Evolutionary conservation across 2,888 invertebrate genomes (phyloP).

Genomic region (Drosophila histrio): DNA sequence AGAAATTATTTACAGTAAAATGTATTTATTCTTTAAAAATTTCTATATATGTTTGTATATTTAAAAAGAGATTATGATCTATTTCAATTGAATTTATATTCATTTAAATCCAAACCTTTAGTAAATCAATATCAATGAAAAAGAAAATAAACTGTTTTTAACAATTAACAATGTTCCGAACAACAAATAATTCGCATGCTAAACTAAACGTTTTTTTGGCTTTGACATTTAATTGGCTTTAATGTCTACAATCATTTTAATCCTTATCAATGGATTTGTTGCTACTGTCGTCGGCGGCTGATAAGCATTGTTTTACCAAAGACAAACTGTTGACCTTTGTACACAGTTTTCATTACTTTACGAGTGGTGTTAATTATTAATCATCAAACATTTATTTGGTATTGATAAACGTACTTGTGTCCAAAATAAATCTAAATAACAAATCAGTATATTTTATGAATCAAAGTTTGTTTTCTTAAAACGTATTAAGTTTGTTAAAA

Average conservation of each 20-base stretch:
- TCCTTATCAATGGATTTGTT: slow-evolving; percentile 41
- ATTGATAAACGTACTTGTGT: neutral
- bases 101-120: too few relatives aligned
- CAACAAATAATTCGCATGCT: neutral
- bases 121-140: too few relatives aligned
- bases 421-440: neutral
- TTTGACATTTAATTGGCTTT: slow-evolving; percentile 36
- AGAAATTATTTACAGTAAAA: too few relatives aligned
- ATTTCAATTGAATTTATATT: too few relatives aligned
- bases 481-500: too few relatives aligned
- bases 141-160: too few relatives aligned
- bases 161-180: too few relatives aligned
- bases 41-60: too few relatives aligned
- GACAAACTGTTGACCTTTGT: slow-evolving; percentile 50
- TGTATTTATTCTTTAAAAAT: too few relatives aligned
- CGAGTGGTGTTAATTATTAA: slow-evolving; percentile 38
- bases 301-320: slow-evolving; percentile 39
- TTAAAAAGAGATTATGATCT: too few relatives aligned
- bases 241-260: slow-evolving; percentile 24
- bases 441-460: neutral
- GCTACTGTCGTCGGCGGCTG: slow-evolving; percentile 40
- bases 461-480: neutral
- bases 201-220: neutral
- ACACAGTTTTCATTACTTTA: slow-evolving; percentile 8
- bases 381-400: slow-evolving; percentile 27